Percentiles rank a stretch among this genome's conserved stretches.
These are phyloP conservation scores for Globodera rostochiensis DNA, from an alignment of 1,140 invertebrate species.

Conservation along the genomic window DNA sequence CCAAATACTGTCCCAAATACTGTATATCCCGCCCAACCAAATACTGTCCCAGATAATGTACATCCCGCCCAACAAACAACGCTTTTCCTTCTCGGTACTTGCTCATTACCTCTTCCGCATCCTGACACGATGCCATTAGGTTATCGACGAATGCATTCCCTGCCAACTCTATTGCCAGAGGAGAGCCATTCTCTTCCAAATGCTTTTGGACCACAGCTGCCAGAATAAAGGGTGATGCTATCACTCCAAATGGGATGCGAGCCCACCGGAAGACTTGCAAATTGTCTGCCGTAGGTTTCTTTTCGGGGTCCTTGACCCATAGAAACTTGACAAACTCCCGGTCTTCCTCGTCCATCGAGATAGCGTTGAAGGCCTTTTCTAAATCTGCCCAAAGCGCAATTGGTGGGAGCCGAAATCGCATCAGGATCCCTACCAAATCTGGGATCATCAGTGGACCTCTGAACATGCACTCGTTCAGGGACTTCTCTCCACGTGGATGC, in stretches of 20 bases:
- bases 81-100: neutral
- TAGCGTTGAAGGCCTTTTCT: constrained; percentile 5
- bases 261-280: constrained; percentile 1
- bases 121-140: neutral
- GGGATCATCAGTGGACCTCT: constrained; percentile 3
- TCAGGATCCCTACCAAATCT: constrained; percentile 2
- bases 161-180: neutral
- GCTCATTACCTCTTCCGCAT: neutral
- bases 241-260: neutral
- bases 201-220: neutral
- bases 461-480: neutral
- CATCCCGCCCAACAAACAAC: neutral
- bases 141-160: constrained; percentile 1
- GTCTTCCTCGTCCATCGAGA: neutral
- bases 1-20: too few species aligned
- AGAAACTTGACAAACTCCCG: constrained; percentile 2
- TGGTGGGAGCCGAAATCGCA: neutral
- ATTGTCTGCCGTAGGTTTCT: constrained; percentile 3
- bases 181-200: neutral
- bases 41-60: too few species aligned
- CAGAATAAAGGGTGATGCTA: constrained; percentile 1
- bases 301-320: neutral
- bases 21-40: too few species aligned
- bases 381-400: constrained; percentile 11
- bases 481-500: neutral